phyloP scores from a whole-genome alignment of 2,113 vertebrate species.

The Paradisaea rubra region DNA sequence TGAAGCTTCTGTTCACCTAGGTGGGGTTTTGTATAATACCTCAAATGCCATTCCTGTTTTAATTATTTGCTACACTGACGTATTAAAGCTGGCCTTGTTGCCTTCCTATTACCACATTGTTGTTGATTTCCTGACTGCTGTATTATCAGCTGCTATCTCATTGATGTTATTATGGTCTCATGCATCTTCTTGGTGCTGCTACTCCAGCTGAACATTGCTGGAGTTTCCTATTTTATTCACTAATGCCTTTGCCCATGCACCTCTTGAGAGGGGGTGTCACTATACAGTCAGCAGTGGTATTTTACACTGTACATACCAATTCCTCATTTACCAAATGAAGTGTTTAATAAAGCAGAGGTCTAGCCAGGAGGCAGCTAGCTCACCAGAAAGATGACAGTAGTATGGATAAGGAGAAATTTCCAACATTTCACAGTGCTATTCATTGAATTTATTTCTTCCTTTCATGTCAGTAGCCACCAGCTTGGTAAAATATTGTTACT shows the following conservation, averaged over 20 bases:
- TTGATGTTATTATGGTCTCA: background rate
- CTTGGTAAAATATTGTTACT: background rate
- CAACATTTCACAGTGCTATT: background rate
- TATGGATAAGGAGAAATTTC: background rate
- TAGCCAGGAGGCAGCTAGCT: background rate
- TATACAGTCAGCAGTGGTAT: background rate
- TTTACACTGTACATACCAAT: background rate
- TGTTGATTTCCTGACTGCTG: background rate
- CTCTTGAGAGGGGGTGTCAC: rapidly evolving
- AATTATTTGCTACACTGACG: background rate
- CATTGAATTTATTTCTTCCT: background rate
- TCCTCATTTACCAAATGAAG: background rate
- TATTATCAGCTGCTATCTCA: background rate
- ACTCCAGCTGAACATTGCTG: background rate
- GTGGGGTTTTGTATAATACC: background rate
- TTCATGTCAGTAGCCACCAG: background rate
- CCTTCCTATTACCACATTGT: background rate
- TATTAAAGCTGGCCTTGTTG: background rate
- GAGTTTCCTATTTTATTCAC: background rate
- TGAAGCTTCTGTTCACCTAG: background rate
- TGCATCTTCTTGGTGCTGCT: background rate
- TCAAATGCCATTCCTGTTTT: background rate
- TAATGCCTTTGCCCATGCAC: background rate
- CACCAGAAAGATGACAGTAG: background rate
- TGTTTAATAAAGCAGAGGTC: background rate